These are phyloP conservation scores for Hydra vulgaris DNA, from an alignment of 30 jellyfish, hydroid and myxozoan genomes.

Conservation along the genomic window DNA sequence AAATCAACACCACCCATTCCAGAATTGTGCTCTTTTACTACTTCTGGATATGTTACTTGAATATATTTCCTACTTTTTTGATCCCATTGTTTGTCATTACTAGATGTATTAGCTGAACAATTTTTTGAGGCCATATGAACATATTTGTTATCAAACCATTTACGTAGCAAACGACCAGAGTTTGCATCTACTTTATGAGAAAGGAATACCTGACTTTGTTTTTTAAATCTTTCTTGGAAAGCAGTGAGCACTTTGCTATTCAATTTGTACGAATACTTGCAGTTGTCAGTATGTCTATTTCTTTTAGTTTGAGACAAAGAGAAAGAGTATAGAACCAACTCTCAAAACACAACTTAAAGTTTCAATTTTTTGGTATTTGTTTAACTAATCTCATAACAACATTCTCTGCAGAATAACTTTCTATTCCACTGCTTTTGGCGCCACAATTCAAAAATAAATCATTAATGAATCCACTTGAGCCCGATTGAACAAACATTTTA, in stretches of 20 bases:
- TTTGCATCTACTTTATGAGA: constrained; percentile 5
- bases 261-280: constrained; percentile 40
- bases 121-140: constrained; percentile 40
- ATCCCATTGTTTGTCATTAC: constrained; percentile 2
- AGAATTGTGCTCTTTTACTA: constrained; percentile 15
- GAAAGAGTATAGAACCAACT: constrained; percentile 41
- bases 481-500: constrained; percentile 38
- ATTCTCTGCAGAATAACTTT: constrained; percentile 20
- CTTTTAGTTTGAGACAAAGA: constrained; percentile 24
- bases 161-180: constrained; percentile 31
- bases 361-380: constrained; percentile 15
- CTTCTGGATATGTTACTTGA: constrained; percentile 19
- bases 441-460: neutral
- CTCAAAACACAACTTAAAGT: constrained; percentile 39
- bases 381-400: constrained; percentile 43
- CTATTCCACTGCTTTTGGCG: neutral
- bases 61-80: neutral
- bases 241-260: constrained; percentile 37
- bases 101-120: constrained; percentile 33
- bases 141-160: constrained; percentile 35
- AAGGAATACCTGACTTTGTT: constrained; percentile 26
- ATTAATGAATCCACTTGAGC: constrained; percentile 4
- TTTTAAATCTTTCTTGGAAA: constrained; percentile 31
- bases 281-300: constrained; percentile 16
- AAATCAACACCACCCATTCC: constrained; percentile 58